Conservation (phyloP, 2,113 vertebrate genomes). For the Vulpes lagopus region DNA sequence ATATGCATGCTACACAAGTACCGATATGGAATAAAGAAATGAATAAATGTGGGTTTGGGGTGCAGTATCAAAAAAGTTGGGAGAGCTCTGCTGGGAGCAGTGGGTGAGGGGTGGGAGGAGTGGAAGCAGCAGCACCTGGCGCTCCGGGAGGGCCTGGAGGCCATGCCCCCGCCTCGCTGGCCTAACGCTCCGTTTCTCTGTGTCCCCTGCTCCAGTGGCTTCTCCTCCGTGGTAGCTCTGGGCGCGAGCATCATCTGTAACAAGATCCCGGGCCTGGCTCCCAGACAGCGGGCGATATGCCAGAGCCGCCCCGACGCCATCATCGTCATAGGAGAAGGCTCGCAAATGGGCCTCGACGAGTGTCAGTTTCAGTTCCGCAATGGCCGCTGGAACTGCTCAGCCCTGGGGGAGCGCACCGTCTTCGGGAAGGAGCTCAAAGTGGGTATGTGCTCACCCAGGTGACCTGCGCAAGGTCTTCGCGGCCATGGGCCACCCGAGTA, state of each 20-base stretch:
- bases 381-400: constrained; percentile 98
- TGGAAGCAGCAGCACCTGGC: neutral
- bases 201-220: constrained; percentile 90
- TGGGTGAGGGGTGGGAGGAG: accelerated
- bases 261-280: constrained; percentile 98
- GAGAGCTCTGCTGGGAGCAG: neutral
- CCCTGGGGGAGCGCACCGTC: constrained; percentile 96
- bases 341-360: constrained; percentile 98
- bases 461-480: accelerated
- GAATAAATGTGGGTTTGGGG: neutral
- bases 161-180: neutral
- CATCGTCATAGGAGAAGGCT: constrained; percentile 98
- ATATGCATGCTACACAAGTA: too few species aligned
- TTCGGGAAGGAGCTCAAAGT: constrained; percentile 99
- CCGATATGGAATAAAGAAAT: neutral
- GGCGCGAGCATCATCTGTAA: constrained; percentile 99
- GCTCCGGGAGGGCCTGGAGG: neutral
- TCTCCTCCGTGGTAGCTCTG: constrained; percentile 97
- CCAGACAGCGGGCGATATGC: constrained; percentile 98
- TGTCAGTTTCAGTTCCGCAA: constrained; percentile 98
- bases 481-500: neutral
- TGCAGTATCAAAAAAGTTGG: neutral
- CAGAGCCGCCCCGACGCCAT: constrained; percentile 98
- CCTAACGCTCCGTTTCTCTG: constrained; percentile 60
- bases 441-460: constrained; percentile 92